Conservation (phyloP, 2,888 invertebrate genomes). For the Tetragonisca angustula region DNA sequence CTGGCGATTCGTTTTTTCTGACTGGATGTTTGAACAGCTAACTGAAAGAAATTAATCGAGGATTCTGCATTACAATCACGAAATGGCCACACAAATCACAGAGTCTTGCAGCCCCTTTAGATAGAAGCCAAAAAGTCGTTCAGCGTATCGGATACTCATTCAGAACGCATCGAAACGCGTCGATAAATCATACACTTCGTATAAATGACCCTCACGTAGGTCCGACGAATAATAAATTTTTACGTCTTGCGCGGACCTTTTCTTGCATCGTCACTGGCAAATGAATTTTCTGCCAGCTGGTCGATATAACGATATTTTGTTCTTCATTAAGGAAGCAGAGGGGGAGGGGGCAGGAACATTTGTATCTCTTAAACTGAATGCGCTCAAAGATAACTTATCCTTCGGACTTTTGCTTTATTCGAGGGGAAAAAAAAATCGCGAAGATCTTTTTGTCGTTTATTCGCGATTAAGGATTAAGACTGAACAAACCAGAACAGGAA, state of each 20-base stretch:
- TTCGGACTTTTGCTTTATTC: background rate
- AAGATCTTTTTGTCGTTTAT: background rate
- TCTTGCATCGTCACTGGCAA: conserved; percentile 25
- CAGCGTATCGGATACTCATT: conserved; percentile 47
- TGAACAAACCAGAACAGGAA: background rate
- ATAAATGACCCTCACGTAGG: conserved; percentile 51
- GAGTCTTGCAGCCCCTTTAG: conserved; percentile 40
- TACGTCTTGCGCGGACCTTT: conserved; percentile 29
- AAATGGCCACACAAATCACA: conserved; percentile 61
- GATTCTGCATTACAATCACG: conserved; percentile 53
- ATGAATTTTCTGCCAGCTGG: conserved; percentile 43
- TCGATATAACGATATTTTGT: conserved; percentile 14
- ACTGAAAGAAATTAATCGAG: conserved; percentile 58
- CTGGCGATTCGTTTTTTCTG: conserved; percentile 18
- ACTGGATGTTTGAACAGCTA: conserved; percentile 15
- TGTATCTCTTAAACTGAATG: conserved; percentile 9
- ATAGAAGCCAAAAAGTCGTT: conserved; percentile 59
- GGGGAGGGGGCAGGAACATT: background rate
- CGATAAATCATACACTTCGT: conserved; percentile 63
- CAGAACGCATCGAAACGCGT: conserved; percentile 43
- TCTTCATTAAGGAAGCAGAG: background rate
- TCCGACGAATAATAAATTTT: conserved; percentile 56
- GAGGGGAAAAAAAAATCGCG: background rate
- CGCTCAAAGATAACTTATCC: background rate
- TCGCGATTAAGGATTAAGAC: background rate